Evolutionary conservation across 2,797 vertebrate species (phyloP).

Genomic region (Neomorphus geoffroyi): DNA sequence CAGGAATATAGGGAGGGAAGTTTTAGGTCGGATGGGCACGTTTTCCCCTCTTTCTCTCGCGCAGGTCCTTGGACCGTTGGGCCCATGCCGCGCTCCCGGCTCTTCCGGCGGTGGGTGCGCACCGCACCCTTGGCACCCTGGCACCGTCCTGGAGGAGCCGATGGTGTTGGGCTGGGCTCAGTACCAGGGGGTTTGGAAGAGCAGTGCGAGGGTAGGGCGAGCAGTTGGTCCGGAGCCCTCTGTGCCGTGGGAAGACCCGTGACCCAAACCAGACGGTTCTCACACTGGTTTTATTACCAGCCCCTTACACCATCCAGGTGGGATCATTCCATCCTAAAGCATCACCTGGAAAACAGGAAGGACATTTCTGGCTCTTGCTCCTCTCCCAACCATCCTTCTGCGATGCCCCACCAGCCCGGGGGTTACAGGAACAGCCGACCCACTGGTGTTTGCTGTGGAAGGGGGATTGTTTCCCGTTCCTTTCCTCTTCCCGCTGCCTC

Average conservation of each 20-base stretch:
- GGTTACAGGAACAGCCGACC: neutral
- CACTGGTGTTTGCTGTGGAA: neutral
- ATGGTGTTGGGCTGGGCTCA: neutral
- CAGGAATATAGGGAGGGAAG: neutral
- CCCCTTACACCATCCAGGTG: rapidly evolving
- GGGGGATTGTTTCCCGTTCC: neutral
- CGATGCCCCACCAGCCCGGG: neutral
- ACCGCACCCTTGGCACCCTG: neutral
- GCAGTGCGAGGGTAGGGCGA: neutral
- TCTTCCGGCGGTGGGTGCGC: neutral
- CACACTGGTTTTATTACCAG: neutral
- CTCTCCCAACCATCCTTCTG: neutral
- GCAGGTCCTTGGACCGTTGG: rapidly evolving
- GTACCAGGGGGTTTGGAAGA: neutral
- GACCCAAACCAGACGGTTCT: neutral
- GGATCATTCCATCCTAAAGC: neutral
- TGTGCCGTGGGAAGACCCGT: neutral
- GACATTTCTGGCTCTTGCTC: neutral
- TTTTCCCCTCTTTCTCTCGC: neutral
- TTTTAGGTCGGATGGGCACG: neutral
- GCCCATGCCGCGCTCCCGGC: neutral
- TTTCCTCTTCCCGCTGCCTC: neutral
- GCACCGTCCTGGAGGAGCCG: neutral
- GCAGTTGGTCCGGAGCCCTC: neutral
- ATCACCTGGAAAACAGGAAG: neutral